Evolutionary conservation across 2,113 vertebrate species (phyloP).

Genomic region (Aldabrachelys gigantea): DNA sequence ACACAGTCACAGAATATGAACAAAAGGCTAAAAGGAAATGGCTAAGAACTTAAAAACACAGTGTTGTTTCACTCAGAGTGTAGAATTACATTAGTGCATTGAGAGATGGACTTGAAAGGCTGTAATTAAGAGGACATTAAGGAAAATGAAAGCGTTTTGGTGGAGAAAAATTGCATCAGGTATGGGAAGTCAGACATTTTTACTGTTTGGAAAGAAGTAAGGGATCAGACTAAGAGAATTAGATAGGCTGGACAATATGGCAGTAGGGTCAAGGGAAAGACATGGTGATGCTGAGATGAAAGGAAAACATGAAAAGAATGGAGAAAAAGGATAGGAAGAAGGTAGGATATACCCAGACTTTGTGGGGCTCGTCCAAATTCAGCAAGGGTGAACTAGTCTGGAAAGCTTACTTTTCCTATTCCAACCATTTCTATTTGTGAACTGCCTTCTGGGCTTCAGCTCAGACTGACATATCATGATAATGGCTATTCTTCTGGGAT

Average conservation of each 20-base stretch:
- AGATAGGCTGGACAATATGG: fast-evolving
- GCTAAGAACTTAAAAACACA: background rate
- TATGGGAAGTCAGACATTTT: background rate
- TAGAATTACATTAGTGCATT: background rate
- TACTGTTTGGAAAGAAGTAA: background rate
- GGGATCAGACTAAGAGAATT: background rate
- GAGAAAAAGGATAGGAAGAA: background rate
- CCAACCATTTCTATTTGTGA: background rate
- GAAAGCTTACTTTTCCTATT: background rate
- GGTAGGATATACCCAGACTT: background rate
- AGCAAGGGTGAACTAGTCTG: background rate
- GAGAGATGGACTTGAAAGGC: background rate
- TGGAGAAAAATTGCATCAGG: background rate
- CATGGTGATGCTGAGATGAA: fast-evolving
- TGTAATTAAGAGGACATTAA: background rate
- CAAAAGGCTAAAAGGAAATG: background rate
- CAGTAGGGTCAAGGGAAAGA: background rate
- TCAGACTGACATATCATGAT: background rate
- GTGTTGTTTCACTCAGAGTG: background rate
- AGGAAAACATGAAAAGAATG: background rate
- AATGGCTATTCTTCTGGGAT: background rate
- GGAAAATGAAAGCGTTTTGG: fast-evolving
- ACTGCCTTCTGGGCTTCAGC: background rate
- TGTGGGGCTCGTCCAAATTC: background rate
- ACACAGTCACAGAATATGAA: background rate